phyloP scores from a whole-genome alignment of 2,888 invertebrate species.

The Aleiodes alternator region DNA sequence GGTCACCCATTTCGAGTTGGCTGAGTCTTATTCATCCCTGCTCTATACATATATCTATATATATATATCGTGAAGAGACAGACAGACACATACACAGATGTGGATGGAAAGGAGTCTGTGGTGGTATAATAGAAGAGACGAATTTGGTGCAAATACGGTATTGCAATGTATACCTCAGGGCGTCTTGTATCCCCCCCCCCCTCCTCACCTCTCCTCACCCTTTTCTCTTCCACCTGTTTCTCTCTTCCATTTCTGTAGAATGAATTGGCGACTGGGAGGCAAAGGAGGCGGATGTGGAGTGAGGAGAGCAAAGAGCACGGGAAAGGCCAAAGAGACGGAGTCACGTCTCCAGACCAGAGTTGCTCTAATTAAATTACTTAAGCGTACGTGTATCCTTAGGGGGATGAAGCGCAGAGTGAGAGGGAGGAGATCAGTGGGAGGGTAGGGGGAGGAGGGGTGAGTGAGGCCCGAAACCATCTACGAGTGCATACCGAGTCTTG shows the following conservation, averaged over 20 bases:
- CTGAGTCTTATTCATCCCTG: constrained; percentile 50
- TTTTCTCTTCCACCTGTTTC: constrained; percentile 24
- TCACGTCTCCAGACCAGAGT: constrained; percentile 74
- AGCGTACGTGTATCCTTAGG: constrained; percentile 72
- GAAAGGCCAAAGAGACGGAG: constrained; percentile 69
- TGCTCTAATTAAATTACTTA: constrained; percentile 76
- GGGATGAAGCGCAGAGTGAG: constrained; percentile 16
- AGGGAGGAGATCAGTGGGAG: constrained; percentile 52
- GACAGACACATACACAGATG: constrained; percentile 19
- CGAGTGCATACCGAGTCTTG: constrained; percentile 50
- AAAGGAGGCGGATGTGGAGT: constrained; percentile 65
- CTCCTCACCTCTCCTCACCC: background rate
- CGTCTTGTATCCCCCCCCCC: constrained; percentile 49
- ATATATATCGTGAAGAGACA: background rate
- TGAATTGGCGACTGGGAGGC: constrained; percentile 46
- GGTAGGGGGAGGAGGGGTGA: constrained; percentile 58
- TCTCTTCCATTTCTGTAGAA: constrained; percentile 35
- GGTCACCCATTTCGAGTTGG: constrained; percentile 52
- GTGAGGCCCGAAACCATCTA: constrained; percentile 37
- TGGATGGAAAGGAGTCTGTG: constrained; percentile 23
- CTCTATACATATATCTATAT: background rate
- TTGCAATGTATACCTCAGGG: constrained; percentile 34
- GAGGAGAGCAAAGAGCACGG: constrained; percentile 61
- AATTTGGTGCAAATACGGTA: constrained; percentile 34
- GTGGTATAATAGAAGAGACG: constrained; percentile 21